A percentile compares a stretch with the other conserved stretches of the same genome.
phyloP scores from a whole-genome alignment of 2,113 vertebrate genomes.

The Catharus bicknelli region DNA sequence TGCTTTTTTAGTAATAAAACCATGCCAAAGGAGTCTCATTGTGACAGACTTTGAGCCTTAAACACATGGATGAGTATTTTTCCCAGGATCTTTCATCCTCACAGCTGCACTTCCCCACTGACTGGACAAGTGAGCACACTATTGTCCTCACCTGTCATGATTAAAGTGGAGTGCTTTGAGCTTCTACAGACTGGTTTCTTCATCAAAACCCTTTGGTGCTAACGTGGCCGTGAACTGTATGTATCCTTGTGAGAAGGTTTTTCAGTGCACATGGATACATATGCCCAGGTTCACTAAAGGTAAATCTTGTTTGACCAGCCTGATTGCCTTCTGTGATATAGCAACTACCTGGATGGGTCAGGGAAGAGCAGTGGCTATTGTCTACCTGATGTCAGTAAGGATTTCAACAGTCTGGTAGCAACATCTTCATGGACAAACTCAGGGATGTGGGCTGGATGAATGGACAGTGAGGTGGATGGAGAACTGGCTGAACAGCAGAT shows the following conservation, averaged over 20 bases:
- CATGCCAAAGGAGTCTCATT: neutral
- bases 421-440: neutral
- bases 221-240: neutral
- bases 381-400: neutral
- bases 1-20: neutral
- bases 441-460: neutral
- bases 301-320: neutral
- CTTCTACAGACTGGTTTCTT: neutral
- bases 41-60: neutral
- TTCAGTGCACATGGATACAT: neutral
- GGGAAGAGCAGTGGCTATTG: neutral
- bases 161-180: neutral
- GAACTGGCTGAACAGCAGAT: neutral
- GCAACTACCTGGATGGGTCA: neutral
- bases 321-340: neutral
- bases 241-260: neutral
- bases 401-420: neutral
- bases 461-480: neutral
- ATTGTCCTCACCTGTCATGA: neutral
- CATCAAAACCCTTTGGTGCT: neutral
- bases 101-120: accelerated
- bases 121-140: neutral
- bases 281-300: neutral
- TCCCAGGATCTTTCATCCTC: neutral
- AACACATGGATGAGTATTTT: neutral